Evolutionary conservation across 2,888 invertebrate genomes (phyloP).

Genomic region (Ferrisia virgata): DNA sequence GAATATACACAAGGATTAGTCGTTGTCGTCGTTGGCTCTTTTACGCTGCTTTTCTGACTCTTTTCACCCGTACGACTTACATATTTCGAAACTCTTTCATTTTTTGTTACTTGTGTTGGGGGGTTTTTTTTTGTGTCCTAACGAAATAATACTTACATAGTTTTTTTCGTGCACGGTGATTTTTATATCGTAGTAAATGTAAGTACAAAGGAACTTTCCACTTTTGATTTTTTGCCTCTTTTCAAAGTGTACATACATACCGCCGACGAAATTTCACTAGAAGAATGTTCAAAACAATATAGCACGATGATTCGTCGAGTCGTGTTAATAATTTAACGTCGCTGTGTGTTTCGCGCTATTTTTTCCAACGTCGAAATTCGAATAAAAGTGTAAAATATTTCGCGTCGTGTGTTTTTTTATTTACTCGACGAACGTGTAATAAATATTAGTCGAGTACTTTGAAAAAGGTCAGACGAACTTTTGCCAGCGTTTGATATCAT

Average conservation of each 20-base stretch:
- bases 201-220: background rate
- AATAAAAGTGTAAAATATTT: background rate
- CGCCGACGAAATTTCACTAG: background rate
- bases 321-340: background rate
- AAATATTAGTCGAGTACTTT: background rate
- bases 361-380: background rate
- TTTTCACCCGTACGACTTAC: background rate
- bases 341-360: background rate
- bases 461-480: background rate
- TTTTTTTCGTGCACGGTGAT: background rate
- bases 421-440: background rate
- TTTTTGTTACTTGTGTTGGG: background rate
- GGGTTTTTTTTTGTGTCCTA: background rate
- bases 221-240: background rate
- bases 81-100: background rate
- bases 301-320: background rate
- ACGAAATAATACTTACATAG: background rate
- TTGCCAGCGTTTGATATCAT: background rate
- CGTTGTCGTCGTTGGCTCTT: background rate
- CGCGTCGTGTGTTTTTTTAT: background rate
- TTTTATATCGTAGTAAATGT: background rate
- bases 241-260: no score
- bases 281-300: background rate
- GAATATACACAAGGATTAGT: background rate
- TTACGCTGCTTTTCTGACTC: background rate